Evolutionary conservation across 1,140 invertebrate genomes (phyloP), one percentile per base, ranked within the genome.

Genomic region (Cydia splendana): DNA sequence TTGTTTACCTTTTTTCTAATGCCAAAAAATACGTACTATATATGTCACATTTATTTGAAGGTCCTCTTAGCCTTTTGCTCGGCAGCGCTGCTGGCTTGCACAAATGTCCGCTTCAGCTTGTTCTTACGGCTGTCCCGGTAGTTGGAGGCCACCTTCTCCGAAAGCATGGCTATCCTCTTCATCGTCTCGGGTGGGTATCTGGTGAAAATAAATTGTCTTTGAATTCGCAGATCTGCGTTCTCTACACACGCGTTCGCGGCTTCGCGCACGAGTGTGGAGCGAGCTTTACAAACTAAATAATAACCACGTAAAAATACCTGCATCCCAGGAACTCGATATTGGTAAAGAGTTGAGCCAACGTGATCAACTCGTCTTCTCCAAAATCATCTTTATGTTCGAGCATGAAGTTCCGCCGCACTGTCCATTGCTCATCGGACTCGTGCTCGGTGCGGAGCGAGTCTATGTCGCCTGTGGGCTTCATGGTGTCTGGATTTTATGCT

Each of bases 291-390:
- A 30, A 30, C 2, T 34, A 34, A 34, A 34, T 34, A 34, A 34
- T 4, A 34, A 34, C 5, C 34, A 6, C 5, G 34, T 34, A 34
- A 34, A 34, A 6, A 6, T 34, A 97, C 96, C 95, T 95, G 94
- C 97, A 97, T 80, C 97, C 97, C 75, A 98, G 91, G 81, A 97
- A 95, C 89, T 98, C 97, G 10, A 97, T 94, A 89, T 98, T 98
- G 1, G 95, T 95, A 87, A 97, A 98, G 34, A 96, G 95, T 93
- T 96, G 96, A 0, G 97, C 96, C 65, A 98, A 91, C 82, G 96
- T 97, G 2, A 98, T 93, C 3, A 98, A 91, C 80, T 96, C 94
- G 51, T 96, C 95, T 87, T 96, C 95, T 1, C 95, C 90, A 90
- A 96, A 97, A 82, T 95, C 95, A 20, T 95, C 94, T 83, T 96